These are phyloP conservation scores for Platerodrilus igneus DNA, from an alignment of 2,888 invertebrate genomes.

Conservation along the genomic window DNA sequence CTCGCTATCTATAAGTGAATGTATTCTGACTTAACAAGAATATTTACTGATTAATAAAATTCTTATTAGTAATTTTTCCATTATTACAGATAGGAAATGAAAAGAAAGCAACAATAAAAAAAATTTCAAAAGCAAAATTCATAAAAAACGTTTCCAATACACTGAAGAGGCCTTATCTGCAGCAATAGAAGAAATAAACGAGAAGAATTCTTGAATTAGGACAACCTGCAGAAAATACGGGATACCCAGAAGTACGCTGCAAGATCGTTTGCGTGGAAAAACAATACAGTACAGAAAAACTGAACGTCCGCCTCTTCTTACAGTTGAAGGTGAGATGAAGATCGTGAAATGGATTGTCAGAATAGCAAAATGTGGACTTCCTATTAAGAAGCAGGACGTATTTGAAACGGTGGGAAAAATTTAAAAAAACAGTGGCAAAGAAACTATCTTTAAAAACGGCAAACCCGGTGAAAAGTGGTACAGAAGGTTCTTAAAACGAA, in stretches of 20 bases:
- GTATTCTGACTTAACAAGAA: too few relatives aligned
- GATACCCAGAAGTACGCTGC: slow-evolving; percentile 18
- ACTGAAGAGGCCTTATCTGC: too few relatives aligned
- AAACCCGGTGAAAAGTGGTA: slow-evolving; percentile 31
- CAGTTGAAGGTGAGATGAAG: slow-evolving; percentile 30
- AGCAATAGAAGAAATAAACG: too few relatives aligned
- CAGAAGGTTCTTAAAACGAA: slow-evolving; percentile 31
- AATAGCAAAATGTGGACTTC: slow-evolving; percentile 37
- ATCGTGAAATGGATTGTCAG: slow-evolving; percentile 33
- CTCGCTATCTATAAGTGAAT: too few relatives aligned
- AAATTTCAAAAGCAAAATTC: too few relatives aligned
- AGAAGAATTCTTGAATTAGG: too few relatives aligned
- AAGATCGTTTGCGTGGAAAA: slow-evolving; percentile 18
- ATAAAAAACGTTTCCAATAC: too few relatives aligned
- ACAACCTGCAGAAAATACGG: slow-evolving; percentile 16
- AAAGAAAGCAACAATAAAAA: too few relatives aligned
- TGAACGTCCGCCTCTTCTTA: slow-evolving; percentile 30
- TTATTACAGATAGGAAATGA: too few relatives aligned
- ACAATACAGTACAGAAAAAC: slow-evolving; percentile 27
- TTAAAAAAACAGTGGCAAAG: slow-evolving; percentile 11
- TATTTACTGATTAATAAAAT: too few relatives aligned
- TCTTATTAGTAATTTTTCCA: too few relatives aligned
- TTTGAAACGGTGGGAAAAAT: slow-evolving; percentile 33
- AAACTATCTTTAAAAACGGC: slow-evolving; percentile 16
- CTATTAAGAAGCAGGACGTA: slow-evolving; percentile 33